Evolutionary conservation across 2,797 vertebrate genomes (phyloP), one percentile per base, ranked within the genome.

Genomic region (Danio tinwini): DNA sequence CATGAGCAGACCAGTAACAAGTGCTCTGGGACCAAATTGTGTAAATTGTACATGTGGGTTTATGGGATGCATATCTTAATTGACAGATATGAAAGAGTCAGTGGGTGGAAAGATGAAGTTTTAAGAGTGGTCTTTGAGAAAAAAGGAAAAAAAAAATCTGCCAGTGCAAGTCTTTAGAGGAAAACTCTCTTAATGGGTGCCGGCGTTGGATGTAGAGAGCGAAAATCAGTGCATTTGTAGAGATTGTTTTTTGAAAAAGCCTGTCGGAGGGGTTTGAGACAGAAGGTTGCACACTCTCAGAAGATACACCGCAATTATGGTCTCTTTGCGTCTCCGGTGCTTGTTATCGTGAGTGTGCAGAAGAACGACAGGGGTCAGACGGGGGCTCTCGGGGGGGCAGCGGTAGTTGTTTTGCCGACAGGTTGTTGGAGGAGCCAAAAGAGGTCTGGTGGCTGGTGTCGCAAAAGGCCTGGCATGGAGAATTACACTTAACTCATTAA

Each of bases 401-500:
- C 2, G 10, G 13, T 70, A 69, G 76, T 53, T 78, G 56, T 78
- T 78, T 78, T 62, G 76, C 17, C 6, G 47, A 70, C 55, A 70
- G 45, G 65, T 70, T 59, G n/a, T 71, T 50, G 29, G 52, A 9
- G 77, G 16, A 47, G 65, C 42, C 55, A 52, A 70, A 78, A 70
- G 47, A 12, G 65, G 55, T 56, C 70, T 52, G 77, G 68, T 81
- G 86, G 81, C 84, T 82, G 61, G 82, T 86, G 84, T 84, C 84
- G 87, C 73, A 83, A 21, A 81, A 81, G 75, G 82, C 83, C 63
- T 81, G 81, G n/a, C 17, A 70, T 81, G 85, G 86, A 88, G 88
- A 89, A 90, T 92, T 90, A 90, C 88, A 90, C 88, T 85, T 87
- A 81, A 74, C 80, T 90, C 84, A 85, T 59, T 67, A 74, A 74